Evolutionary conservation across 2,797 vertebrate genomes (phyloP).

Genomic region (Acipenser transmontanus): DNA sequence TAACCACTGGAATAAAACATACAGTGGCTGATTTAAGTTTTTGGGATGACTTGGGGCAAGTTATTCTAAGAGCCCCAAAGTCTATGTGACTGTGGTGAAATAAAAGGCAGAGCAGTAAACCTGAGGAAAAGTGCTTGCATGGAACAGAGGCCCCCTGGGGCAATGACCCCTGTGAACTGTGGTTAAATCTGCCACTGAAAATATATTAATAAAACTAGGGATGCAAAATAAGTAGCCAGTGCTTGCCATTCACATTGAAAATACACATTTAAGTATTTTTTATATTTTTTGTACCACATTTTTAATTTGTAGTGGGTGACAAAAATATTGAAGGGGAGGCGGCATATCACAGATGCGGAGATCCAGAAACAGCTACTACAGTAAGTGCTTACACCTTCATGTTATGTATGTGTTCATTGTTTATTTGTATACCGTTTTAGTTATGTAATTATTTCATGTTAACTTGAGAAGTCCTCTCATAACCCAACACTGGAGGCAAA

Average conservation of each 20-base stretch:
- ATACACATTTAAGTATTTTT: constrained; percentile 16
- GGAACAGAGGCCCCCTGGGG: constrained; percentile 70
- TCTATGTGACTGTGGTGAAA: constrained; percentile 73
- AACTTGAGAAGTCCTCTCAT: no score
- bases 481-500: no score
- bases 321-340: constrained; percentile 56
- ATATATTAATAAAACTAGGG: constrained; percentile 74
- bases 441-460: no score
- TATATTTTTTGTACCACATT: background rate
- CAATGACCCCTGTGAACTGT: constrained; percentile 73
- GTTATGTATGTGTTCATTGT: no score
- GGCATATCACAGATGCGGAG: constrained; percentile 46
- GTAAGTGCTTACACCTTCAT: constrained; percentile 41
- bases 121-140: constrained; percentile 46
- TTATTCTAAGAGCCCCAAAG: constrained; percentile 73
- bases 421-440: no score
- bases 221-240: constrained; percentile 19
- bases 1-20: constrained; percentile 20
- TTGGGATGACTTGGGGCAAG: constrained; percentile 66
- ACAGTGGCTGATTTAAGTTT: constrained; percentile 64
- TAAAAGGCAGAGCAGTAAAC: constrained; percentile 76
- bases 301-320: constrained; percentile 53
- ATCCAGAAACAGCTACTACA: constrained; percentile 43
- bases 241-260: constrained; percentile 16
- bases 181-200: constrained; percentile 79